Evolutionary conservation across 2,888 invertebrate species (phyloP), one percentile per base, ranked within the genome.

Genomic region (Linnaemya tessellans): DNA sequence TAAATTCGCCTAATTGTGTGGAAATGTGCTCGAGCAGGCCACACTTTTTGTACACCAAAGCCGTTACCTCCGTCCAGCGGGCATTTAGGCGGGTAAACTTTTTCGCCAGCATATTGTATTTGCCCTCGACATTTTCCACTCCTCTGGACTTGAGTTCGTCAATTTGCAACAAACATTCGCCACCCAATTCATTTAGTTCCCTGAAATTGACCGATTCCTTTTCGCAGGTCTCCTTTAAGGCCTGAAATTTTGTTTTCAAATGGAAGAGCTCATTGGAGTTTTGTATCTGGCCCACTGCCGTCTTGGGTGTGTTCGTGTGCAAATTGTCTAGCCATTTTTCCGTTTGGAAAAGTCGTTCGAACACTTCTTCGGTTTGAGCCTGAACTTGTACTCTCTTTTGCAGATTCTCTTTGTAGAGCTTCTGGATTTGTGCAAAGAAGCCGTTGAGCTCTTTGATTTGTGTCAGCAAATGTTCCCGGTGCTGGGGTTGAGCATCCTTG

Each of bases 1-100:
- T 93, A 93, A 97, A 95, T 93, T 96, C 96, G 80, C 96, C 96
- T 89, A 96, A 94, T 91, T 96, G 95, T 88, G 95, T 95, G 90
- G 96, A 96, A 75, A 96, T 96, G 91, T 96, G 96, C 88, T 95
- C 95, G 85, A 97, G 93, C 87, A 94, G 92, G 35, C 93, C 95
- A 89, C 95, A 95, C 58, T 95, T 93, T 89, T 95, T 95, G 89
- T 96, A 96, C 62, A 96, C 94, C 67, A 94, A 93, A 91, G 95
- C 94, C 41, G 95, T 95, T 70, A 95, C 95, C 88, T 94, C 94
- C 60, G 94, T 95, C 96, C 96, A 96, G 86, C 94, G 93, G 64
- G 95, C 95, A 92, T 95, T 96, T 62, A 96, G 92, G 75, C 94
- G 94, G 51, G 96, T 96, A 84, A 96, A 94, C 78, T 94, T 94